A percentile compares a stretch with the other conserved stretches of the same genome.
phyloP scores from a whole-genome alignment of 2,113 vertebrate species.

The Uropsilus gracilis region DNA sequence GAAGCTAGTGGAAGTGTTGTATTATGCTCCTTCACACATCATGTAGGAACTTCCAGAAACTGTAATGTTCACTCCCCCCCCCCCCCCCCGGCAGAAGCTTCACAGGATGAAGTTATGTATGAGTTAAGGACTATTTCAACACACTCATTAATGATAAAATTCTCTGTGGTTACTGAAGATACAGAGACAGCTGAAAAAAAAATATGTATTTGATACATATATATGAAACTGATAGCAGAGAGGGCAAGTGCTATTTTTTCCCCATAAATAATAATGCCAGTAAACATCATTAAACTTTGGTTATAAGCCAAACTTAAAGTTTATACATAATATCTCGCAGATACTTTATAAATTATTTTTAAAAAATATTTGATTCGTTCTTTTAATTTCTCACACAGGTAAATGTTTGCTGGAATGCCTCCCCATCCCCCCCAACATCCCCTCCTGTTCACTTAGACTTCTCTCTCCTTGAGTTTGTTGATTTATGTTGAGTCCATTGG shows the following conservation, averaged over 20 bases:
- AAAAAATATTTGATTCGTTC: no score
- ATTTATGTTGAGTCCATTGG: no score
- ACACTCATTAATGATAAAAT: neutral
- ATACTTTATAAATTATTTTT: no score
- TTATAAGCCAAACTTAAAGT: neutral
- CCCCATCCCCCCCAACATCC: no score
- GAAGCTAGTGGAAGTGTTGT: neutral
- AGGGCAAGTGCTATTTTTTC: neutral
- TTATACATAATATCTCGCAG: neutral
- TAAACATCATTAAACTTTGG: neutral
- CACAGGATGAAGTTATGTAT: neutral
- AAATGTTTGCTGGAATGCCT: no score
- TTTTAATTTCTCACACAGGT: no score
- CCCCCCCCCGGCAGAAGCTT: no score
- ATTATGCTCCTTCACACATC: neutral
- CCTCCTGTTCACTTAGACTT: no score
- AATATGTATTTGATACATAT: neutral
- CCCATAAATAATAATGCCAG: neutral
- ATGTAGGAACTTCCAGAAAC: neutral
- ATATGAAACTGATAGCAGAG: neutral
- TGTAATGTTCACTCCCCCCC: no score
- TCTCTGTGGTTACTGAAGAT: neutral
- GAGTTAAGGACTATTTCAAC: neutral
- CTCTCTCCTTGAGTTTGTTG: no score
- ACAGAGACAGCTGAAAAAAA: constrained; percentile 25